Conservation (phyloP, 2,888 invertebrate genomes). For the Lepidochrysops patricia region DNA sequence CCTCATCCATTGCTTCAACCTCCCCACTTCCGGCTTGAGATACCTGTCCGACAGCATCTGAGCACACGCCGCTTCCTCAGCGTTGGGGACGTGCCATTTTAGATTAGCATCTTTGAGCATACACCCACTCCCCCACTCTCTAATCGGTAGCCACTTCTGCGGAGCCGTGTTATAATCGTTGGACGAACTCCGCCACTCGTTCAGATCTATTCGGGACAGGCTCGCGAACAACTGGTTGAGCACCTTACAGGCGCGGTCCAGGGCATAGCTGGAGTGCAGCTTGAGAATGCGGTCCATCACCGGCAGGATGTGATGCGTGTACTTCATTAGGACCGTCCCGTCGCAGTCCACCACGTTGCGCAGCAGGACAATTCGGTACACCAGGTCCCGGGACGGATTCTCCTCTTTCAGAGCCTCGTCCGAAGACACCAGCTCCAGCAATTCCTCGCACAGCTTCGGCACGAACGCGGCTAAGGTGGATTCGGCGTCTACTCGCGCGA, state of each 20-base stretch:
- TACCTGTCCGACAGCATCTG: constrained; percentile 78
- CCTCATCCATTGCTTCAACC: constrained; percentile 72
- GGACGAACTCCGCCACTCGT: constrained; percentile 76
- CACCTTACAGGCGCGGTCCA: constrained; percentile 76
- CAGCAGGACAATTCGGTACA: constrained; percentile 84
- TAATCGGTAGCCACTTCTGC: constrained; percentile 80
- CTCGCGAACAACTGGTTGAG: constrained; percentile 75
- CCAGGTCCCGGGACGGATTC: constrained; percentile 83
- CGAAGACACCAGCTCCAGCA: constrained; percentile 75
- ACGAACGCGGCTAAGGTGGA: constrained; percentile 82
- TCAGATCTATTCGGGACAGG: constrained; percentile 76
- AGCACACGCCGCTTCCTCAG: constrained; percentile 79
- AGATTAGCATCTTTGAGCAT: constrained; percentile 78
- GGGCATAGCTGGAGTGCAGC: constrained; percentile 79
- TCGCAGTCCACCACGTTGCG: constrained; percentile 81
- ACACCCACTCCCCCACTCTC: constrained; percentile 87
- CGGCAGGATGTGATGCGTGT: constrained; percentile 76
- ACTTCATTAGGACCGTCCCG: constrained; percentile 76
- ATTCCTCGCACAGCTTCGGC: constrained; percentile 80
- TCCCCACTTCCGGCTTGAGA: constrained; percentile 76
- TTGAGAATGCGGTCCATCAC: constrained; percentile 82
- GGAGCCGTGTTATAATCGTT: constrained; percentile 77
- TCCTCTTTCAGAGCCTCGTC: constrained; percentile 83
- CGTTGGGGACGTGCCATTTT: constrained; percentile 85
- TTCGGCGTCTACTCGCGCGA: constrained; percentile 78